Conservation (phyloP, 2,113 vertebrate species). For the Eurypyga helias region DNA sequence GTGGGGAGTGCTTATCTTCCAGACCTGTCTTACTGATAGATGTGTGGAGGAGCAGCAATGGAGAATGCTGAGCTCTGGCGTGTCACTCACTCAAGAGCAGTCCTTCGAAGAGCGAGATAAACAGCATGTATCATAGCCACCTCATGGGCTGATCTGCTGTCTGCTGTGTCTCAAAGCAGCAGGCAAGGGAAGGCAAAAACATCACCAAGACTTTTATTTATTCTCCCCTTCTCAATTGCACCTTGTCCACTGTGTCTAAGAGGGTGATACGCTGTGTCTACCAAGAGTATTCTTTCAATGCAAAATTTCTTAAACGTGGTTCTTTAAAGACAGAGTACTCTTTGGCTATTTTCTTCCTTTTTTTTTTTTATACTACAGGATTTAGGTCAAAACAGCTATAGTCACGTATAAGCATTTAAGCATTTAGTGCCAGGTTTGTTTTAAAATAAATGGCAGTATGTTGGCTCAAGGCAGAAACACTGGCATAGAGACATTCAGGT, state of each 20-base stretch:
- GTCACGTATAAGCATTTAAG: neutral
- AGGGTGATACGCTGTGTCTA: neutral
- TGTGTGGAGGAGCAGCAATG: neutral
- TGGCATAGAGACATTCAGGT: neutral
- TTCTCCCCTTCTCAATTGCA: neutral
- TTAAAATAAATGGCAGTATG: neutral
- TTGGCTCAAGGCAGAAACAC: neutral
- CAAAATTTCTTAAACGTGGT: neutral
- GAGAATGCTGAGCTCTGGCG: neutral
- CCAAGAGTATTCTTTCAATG: neutral
- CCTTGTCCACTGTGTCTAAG: neutral
- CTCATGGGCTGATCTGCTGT: neutral
- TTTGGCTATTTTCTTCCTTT: neutral
- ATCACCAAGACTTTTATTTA: neutral
- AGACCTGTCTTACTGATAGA: neutral
- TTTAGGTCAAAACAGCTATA: neutral
- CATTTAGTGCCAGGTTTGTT: neutral
- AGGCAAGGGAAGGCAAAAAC: neutral
- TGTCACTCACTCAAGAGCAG: neutral
- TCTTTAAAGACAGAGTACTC: neutral
- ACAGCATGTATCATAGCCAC: accelerated
- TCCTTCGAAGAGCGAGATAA: neutral
- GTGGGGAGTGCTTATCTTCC: neutral
- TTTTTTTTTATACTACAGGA: neutral
- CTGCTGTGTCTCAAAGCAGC: neutral